Base-by-base conservation (phyloP, 2,113 vertebrate genomes). In the Sinocyclocheilus anshuiensis region DNA sequence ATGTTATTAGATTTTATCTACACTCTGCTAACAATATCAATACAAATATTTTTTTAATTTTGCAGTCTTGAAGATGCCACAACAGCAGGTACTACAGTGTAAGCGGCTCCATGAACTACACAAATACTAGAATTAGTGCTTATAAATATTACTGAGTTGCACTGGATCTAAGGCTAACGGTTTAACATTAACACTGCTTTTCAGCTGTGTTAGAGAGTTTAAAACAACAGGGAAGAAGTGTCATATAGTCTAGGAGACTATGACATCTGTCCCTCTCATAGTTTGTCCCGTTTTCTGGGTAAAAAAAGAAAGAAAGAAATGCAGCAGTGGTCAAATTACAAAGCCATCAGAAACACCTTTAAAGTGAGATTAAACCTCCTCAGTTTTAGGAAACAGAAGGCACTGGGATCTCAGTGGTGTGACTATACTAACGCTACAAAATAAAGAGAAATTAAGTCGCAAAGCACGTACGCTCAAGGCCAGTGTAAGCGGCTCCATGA, bases 401-500 rank as follows among this genome's bases (percentile, higher is more conserved):
- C 80, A 82, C 80, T 50, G 42, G 65, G 42, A 50, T 81, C 24
- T 67, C 55, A 80, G 55, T 42, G 57, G 13, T 61, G 78, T 1
- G 20, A 18, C 77, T 13, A 16, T 10, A 24, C 24, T 6, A 77
- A 50, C 4, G 15, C 36, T 63, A 29, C 13, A 10, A 16, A 48
- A 48, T 26, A 29, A 48, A 81, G 2, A 50, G 24, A 26, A 77
- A 77, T 71, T 1, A 26, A 76, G 18, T 79, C 20, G 39, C 15
- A 63, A 48, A 45, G 22, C 57, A 42, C 22, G 5, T 57, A 57
- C 18, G 18, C 6, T 20, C 20, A 24, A 45, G 18, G 42, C 3
- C 29, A 42, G 71, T 42, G 18, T 5, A 42, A 74, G 36, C 2
- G 10, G 33, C 18, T 72, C 33, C 20, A 74, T 74, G 36, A 42